Evolutionary conservation across 1,140 invertebrate genomes (phyloP).

Genomic region (Heliconius eleuchia): DNA sequence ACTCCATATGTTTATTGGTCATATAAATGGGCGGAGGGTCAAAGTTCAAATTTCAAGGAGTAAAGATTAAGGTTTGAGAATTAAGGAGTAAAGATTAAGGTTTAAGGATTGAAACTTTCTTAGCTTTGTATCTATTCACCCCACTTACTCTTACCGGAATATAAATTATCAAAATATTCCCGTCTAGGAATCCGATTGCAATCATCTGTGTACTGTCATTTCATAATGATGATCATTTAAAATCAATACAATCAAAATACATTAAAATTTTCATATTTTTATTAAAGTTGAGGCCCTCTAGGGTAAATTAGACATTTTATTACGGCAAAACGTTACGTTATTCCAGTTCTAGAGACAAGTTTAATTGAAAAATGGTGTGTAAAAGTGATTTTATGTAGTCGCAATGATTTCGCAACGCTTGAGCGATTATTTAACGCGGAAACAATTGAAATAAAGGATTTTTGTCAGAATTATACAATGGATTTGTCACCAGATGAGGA

Average conservation of each 20-base stretch:
- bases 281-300: not conserved
- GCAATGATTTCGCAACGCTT: constrained; percentile 47
- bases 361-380: constrained; percentile 10
- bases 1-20: no score
- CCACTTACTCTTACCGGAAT: not conserved
- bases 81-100: no score
- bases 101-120: no score
- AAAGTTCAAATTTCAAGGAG: no score
- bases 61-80: no score
- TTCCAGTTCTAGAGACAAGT: not conserved
- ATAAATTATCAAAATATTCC: constrained; percentile 12
- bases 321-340: not conserved
- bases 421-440: constrained; percentile 54
- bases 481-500: constrained; percentile 89
- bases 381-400: constrained; percentile 12
- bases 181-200: constrained; percentile 30
- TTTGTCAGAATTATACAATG: constrained; percentile 61
- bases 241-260: constrained; percentile 32
- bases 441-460: constrained; percentile 39
- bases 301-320: not conserved
- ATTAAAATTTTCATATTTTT: constrained; percentile 15
- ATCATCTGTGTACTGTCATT: constrained; percentile 37
- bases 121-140: no score
- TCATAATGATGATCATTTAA: constrained; percentile 31
- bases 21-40: no score